Percentiles rank a stretch among this genome's conserved stretches.
These are phyloP conservation scores for Baronia brevicornis DNA, from an alignment of 2,888 invertebrate species.

Conservation along the genomic window DNA sequence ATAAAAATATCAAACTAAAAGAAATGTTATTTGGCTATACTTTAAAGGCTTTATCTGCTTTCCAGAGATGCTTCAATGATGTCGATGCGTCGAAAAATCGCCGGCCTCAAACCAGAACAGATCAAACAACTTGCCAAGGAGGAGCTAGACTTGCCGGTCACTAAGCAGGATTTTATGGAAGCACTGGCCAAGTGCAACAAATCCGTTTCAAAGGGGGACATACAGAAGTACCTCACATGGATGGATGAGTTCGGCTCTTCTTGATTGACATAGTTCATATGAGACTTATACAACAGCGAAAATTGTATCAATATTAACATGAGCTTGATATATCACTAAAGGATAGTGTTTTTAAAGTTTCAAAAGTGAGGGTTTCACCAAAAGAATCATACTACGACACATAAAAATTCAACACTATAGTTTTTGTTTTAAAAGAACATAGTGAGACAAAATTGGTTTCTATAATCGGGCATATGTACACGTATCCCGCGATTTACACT, in stretches of 20 bases:
- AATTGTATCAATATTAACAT: slow-evolving; percentile 18
- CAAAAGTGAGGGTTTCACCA: too few species aligned
- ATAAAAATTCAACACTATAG: too few species aligned
- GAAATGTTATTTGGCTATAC: background rate
- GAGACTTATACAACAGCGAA: slow-evolving; percentile 8
- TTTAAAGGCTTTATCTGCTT: slow-evolving; percentile 17
- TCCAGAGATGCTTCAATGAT: slow-evolving; percentile 98
- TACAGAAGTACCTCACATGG: slow-evolving; percentile 97
- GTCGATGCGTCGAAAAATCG: slow-evolving; percentile 97
- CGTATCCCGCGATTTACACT: too few species aligned
- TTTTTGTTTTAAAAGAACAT: too few species aligned
- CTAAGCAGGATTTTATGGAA: slow-evolving; percentile 92
- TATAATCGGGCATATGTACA: too few species aligned
- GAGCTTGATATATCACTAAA: too few species aligned
- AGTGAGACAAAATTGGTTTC: too few species aligned
- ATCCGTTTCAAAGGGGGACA: slow-evolving; percentile 94
- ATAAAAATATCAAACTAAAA: too few species aligned
- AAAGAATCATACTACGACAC: too few species aligned
- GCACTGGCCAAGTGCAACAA: slow-evolving; percentile 97
- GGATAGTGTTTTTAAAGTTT: too few species aligned
- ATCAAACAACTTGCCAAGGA: slow-evolving; percentile 95
- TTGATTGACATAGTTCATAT: slow-evolving; percentile 69
- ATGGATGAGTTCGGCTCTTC: slow-evolving; percentile 97
- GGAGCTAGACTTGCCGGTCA: slow-evolving; percentile 95
- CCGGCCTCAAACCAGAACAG: slow-evolving; percentile 94